A percentile compares a stretch with the other conserved stretches of the same genome.
phyloP scores from a whole-genome alignment of 2,888 invertebrate genomes.

The Tinea semifulvella region DNA sequence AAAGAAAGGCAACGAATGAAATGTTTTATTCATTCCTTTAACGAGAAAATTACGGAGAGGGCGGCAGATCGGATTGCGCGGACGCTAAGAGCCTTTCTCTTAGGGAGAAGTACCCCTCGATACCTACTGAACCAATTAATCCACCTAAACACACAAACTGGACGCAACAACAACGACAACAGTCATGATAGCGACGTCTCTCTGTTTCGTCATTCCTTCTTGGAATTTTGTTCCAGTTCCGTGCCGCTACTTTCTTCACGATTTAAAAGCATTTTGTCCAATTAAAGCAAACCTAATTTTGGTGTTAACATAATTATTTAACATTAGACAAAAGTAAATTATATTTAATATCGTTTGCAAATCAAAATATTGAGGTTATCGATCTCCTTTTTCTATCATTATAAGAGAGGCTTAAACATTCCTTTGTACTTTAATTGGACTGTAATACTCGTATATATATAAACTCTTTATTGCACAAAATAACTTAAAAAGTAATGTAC shows the following conservation, averaged over 20 bases:
- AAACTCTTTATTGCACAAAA: too few relatives aligned
- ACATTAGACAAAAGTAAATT: too few relatives aligned
- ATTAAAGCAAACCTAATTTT: too few relatives aligned
- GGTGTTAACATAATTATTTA: too few relatives aligned
- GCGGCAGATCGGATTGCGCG: conserved; percentile 62
- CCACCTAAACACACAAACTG: conserved; percentile 18
- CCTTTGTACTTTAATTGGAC: conserved; percentile 19
- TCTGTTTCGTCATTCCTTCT: not conserved
- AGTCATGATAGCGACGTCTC: not conserved
- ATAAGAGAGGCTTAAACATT: conserved; percentile 5
- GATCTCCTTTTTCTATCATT: conserved; percentile 20
- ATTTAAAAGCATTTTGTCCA: too few relatives aligned
- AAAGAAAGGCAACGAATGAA: conserved; percentile 64
- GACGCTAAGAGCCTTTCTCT: conserved; percentile 55
- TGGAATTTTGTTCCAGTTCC: too few relatives aligned
- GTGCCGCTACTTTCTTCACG: too few relatives aligned
- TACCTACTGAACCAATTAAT: conserved; percentile 14
- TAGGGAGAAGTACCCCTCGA: conserved; percentile 46
- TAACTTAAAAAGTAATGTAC: too few relatives aligned
- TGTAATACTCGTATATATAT: too few relatives aligned
- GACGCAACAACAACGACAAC: conserved; percentile 9
- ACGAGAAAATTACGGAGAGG: conserved; percentile 65
- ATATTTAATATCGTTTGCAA: too few relatives aligned
- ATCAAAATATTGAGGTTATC: conserved; percentile 30
- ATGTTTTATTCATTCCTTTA: conserved; percentile 67